Evolutionary conservation across 2,113 vertebrate species (phyloP).

Genomic region (Abramis brama): DNA sequence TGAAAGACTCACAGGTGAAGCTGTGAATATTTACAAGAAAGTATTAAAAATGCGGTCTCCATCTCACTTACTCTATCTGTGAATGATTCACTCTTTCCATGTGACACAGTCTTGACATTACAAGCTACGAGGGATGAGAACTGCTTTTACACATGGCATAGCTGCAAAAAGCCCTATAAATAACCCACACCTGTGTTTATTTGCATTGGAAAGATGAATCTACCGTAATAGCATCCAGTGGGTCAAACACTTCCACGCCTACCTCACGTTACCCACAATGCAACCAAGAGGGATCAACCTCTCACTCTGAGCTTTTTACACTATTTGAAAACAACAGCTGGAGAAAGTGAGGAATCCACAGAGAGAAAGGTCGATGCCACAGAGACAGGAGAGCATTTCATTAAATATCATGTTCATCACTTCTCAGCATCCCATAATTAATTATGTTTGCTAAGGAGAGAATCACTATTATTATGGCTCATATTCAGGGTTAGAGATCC

Average conservation of each 20-base stretch:
- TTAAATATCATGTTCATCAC: background rate
- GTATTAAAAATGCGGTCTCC: background rate
- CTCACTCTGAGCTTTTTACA: background rate
- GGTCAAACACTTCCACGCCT: constrained; percentile 23
- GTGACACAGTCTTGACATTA: constrained; percentile 15
- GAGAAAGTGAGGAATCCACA: background rate
- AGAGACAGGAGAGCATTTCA: constrained; percentile 46
- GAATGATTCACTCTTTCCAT: constrained; percentile 12
- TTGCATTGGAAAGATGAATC: constrained; percentile 22
- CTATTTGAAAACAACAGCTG: background rate
- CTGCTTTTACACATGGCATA: background rate
- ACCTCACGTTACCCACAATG: constrained; percentile 23
- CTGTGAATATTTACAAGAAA: background rate
- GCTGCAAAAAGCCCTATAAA: constrained; percentile 32
- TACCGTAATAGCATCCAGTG: background rate
- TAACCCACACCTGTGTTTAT: constrained; percentile 18
- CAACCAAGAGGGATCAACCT: constrained; percentile 10
- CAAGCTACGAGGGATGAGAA: background rate
- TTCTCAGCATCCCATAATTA: background rate
- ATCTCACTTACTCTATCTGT: background rate
- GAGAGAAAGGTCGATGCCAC: background rate
- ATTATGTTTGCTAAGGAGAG: background rate
- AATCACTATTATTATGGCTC: background rate
- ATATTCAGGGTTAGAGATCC: background rate
- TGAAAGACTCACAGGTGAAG: background rate